Evolutionary conservation across 2,888 invertebrate species (phyloP).

Genomic region (Drosophila pegasa): DNA sequence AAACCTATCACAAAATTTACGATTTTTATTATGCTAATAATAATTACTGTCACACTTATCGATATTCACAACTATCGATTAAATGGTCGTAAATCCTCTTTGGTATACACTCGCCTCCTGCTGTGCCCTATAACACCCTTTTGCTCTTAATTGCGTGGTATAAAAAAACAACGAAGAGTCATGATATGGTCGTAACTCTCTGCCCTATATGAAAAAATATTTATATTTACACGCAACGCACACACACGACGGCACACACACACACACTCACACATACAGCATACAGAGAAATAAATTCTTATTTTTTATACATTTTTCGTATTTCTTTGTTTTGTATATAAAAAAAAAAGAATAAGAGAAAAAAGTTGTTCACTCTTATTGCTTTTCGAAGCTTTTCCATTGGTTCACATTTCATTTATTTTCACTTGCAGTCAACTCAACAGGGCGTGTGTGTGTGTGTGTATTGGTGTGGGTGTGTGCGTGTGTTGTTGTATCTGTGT

Average conservation of each 20-base stretch:
- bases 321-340: constrained; percentile 53
- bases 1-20: no score
- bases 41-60: not conserved
- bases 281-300: constrained; percentile 40
- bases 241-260: constrained; percentile 28
- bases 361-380: constrained; percentile 71
- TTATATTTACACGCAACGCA: constrained; percentile 65
- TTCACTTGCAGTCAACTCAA: constrained; percentile 64
- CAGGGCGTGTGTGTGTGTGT: constrained; percentile 18
- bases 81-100: not conserved
- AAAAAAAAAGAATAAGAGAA: constrained; percentile 55
- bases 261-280: constrained; percentile 3
- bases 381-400: constrained; percentile 77
- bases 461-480: constrained; percentile 10
- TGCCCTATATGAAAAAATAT: constrained; percentile 54
- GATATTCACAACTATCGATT: not conserved
- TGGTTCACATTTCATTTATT: constrained; percentile 81
- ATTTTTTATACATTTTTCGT: constrained; percentile 30
- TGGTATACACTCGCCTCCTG: not conserved
- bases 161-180: constrained; percentile 23
- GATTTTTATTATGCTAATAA: not conserved
- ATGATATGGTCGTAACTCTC: constrained; percentile 35
- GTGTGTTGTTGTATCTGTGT: constrained; percentile 45
- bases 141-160: constrained; percentile 27
- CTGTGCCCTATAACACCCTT: constrained; percentile 1